Conservation (phyloP, 2,113 vertebrate genomes). For the Apteryx owenii region DNA sequence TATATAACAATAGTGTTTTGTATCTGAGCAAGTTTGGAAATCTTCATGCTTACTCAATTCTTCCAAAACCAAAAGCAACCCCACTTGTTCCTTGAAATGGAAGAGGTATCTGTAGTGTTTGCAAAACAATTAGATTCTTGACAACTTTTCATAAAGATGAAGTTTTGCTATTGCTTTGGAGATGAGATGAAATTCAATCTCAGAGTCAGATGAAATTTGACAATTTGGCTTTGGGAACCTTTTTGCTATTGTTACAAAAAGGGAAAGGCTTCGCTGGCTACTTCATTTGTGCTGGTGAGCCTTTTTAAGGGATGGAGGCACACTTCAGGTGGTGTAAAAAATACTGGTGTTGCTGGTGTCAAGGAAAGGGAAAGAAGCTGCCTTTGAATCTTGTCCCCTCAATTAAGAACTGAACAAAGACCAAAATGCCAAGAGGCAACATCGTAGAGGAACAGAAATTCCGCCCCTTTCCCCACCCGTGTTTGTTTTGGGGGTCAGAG, state of each 20-base stretch:
- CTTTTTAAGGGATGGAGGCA: too few species aligned
- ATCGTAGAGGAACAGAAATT: not conserved
- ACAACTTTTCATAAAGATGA: not conserved
- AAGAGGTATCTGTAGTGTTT: conserved; percentile 36
- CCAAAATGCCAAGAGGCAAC: not conserved
- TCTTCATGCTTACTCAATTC: conserved; percentile 41
- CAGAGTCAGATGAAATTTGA: not conserved
- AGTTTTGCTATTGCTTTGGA: not conserved
- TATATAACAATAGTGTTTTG: conserved; percentile 1
- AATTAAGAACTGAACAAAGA: not conserved
- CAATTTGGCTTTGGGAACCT: not conserved
- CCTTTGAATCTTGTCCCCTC: not conserved
- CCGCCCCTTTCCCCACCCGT: not conserved
- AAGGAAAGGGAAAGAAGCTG: not conserved
- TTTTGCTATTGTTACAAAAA: not conserved
- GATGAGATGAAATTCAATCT: not conserved
- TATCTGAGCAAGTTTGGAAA: conserved; percentile 52
- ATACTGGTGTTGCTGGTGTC: not conserved
- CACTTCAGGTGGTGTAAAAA: too few species aligned
- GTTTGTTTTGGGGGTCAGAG: not conserved
- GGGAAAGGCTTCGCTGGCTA: not conserved
- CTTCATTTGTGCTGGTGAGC: not conserved
- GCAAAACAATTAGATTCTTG: conserved; percentile 16
- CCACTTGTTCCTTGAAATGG: conserved; percentile 41
- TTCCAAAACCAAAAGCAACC: conserved; percentile 52